Evolutionary conservation across 2,888 invertebrate species (phyloP), one percentile per base, ranked within the genome.

Genomic region (Cantharis nigra): DNA sequence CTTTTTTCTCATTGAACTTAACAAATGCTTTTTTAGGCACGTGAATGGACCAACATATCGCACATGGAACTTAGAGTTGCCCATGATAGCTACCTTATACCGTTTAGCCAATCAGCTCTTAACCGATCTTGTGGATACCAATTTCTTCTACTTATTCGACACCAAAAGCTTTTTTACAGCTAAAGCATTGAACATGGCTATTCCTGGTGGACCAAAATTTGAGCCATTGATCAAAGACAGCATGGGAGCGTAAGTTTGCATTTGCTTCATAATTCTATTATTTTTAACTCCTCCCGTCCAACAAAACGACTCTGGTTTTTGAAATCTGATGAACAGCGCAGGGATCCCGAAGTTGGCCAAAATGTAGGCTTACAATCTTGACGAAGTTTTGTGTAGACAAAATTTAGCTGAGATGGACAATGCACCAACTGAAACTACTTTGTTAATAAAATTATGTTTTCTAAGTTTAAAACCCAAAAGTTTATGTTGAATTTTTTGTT

Each of bases 161-260:
- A 94, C 98, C 14, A 99, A 99, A 89, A 99, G 99, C 85, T 99
- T 99, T 89, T 99, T 99, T 89, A 99, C 99, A 1, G 99, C 99
- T 0, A 99, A 99, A 89, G 99, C 99, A 3, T 89, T 99, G 74
- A 99, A 99, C 87, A 97, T 99, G 96, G 99, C 99, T 1, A 99
- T 99, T 85, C 99, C 99, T 10, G 99, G 99, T 74, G 99, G 99
- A 0, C 99, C 99, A 0, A 99, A 99, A 89, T 99, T 99, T 90
- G 99, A 99, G 88, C 99, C 99, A 0, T 90, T 99, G 5, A 98
- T 99, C 16, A 99, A 99, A 86, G 99, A 99, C 88, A 96, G 97
- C 84, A 98, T 97, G 85, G 95, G 97, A 72, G 97, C 95, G 94
- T 95, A 89, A 91, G 92, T 86, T 65, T 75, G 14, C 3, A 20